Evolutionary conservation across 1,140 invertebrate species (phyloP), one percentile per base, ranked within the genome.

Genomic region (Microvelia longipes): DNA sequence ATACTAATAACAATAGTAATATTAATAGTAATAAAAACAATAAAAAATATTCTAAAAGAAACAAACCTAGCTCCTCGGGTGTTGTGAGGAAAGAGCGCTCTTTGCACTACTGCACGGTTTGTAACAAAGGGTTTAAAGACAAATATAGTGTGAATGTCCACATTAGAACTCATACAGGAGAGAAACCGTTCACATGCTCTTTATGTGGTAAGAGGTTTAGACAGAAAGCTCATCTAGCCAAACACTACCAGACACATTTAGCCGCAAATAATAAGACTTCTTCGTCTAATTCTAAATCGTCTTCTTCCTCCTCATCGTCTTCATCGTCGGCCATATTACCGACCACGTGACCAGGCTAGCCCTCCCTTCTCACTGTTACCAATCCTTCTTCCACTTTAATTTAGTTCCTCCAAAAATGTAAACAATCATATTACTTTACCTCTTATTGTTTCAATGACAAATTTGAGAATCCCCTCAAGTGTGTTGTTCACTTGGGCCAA

Each of bases 201-300:
- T 80, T 93, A 24, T 95, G 93, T 75, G 90, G 90, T 65, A 94
- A 94, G 77, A 92, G 90, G 74, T 94, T 94, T 81, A 85, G 94
- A 24, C 96, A 98, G 79, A 98, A 98, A 79, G 95, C 94, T 0
- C 96, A 98, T 78, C 84, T 98, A 68, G 95, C 95, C 69, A 98
- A 98, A 79, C 95, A 98, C 80, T 95, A 97, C 79, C 92, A 96
- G 80, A 97, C 94, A 25, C 95, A 98, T 80, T 88, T 91, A 71
- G 88, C 89, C 11, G 76, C 76, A 50, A 74, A 73, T 64, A 74
- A 74, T 67, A 64, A 66, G n/a, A 63, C 25, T 19, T 61, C 64
- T 1, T 29, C 61, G 5, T 67, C 64, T 2, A 14, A 11, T 5
- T 2, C 11, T 15, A 14, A 2, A 5, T 13, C 5, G 62, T 50